Evolutionary conservation across 2,888 invertebrate species (phyloP).

Genomic region (Aleiodes leptofemur): DNA sequence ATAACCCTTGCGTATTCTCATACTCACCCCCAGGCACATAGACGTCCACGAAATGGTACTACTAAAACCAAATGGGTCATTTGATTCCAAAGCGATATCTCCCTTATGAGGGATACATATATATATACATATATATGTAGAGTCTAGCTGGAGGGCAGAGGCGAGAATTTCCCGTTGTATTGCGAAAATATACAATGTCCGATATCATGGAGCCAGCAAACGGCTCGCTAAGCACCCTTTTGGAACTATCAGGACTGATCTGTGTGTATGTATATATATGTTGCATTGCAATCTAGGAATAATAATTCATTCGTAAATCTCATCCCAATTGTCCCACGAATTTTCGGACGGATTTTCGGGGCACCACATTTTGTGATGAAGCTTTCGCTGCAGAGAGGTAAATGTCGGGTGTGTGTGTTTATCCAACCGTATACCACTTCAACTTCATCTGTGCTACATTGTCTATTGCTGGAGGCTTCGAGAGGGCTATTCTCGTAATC

Average conservation of each 20-base stretch:
- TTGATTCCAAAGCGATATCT: constrained; percentile 74
- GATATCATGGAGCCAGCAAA: constrained; percentile 65
- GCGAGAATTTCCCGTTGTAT: constrained; percentile 57
- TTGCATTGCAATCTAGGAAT: constrained; percentile 18
- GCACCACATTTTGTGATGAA: constrained; percentile 59
- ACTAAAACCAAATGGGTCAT: constrained; percentile 75
- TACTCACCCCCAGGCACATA: constrained; percentile 66
- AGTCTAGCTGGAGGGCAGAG: constrained; percentile 55
- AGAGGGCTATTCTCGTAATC: constrained; percentile 66
- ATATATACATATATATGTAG: constrained; percentile 45
- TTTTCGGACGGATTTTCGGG: too few relatives aligned
- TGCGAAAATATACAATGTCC: constrained; percentile 70
- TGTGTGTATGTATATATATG: background rate
- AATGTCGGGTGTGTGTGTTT: too few relatives aligned
- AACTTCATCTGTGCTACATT: constrained; percentile 17
- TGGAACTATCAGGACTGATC: constrained; percentile 1
- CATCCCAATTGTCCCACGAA: too few relatives aligned
- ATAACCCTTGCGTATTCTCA: constrained; percentile 42
- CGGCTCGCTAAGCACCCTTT: constrained; percentile 56
- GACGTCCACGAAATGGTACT: constrained; percentile 71
- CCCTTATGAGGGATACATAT: constrained; percentile 67
- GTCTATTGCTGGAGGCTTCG: constrained; percentile 49
- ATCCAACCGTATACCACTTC: too few relatives aligned
- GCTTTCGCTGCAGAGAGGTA: constrained; percentile 53
- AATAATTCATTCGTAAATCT: background rate